Base-by-base conservation (phyloP, 23 tunicate genomes). In the Oikopleura albicans region DNA sequence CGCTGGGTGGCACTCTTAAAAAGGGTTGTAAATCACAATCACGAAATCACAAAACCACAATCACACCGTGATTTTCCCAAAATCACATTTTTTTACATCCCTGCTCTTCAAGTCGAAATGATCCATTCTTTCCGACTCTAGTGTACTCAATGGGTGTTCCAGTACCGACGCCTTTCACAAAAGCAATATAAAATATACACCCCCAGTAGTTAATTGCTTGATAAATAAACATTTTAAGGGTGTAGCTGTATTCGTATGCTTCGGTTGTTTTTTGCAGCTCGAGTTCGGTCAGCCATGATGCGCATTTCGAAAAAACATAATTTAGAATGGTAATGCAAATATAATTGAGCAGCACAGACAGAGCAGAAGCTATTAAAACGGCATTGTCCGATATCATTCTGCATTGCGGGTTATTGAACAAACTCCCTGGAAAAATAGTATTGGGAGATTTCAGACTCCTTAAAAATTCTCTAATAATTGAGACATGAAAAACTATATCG, bases 131-230 rank as follows among this genome's bases (percentile, higher is more conserved):
- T 49, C 76, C 49, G 22, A 86, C 39, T 39, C 86, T 76, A 75
- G 66, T 75, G 40, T 89, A 89, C 0, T 40, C 4, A 31, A 41
- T 75, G 27, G 92, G 92, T 8, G 92, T 79, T 0, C 92, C 92
- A 84, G 66, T 85, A 57, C 87, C 85, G n/a, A 75, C 76, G 22
- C 92, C 92, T 49, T 87, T 87, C 85, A 89, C 84, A 66, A 86
- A 89, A 1, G 92, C 92, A 40, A 88, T 88, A 76, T 89, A 89
- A 35, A 89, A 66, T 29, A 85, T 89, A 0, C 89, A 89, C 31
- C 89, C 84, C 59, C 87, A 89, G 76, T 84, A 89, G 83, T 89
- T 89, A 83, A 89, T 89, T 35, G 92, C 92, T 86, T 89, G 89
- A 57, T 86, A 89, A 37, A 89, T n/a, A 39, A 89, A 89, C 92